Percentiles rank a stretch among this genome's conserved stretches.
Evolutionary conservation across 2,888 invertebrate species (phyloP).

Genomic region (Ophioninae sp.): DNA sequence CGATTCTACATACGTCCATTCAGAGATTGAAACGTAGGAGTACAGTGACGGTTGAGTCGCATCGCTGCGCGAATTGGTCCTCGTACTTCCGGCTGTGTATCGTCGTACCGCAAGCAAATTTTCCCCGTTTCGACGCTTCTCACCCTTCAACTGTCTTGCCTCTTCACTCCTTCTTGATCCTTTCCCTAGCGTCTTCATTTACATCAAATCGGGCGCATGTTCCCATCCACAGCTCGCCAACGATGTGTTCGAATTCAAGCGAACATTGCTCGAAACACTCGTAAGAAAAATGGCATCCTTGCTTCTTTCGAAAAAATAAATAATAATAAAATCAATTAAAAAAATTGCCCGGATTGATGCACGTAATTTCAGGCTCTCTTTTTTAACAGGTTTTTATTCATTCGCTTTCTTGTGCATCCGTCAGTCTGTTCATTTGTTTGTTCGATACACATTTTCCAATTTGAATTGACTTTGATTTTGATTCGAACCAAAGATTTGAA

Average conservation of each 20-base stretch:
- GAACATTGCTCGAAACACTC: not conserved
- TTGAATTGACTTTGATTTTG: no score
- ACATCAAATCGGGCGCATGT: constrained; percentile 32
- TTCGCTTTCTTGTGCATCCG: no score
- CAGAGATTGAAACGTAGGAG: not conserved
- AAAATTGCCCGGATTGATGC: no score
- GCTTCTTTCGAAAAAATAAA: not conserved
- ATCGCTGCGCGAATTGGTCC: constrained; percentile 50
- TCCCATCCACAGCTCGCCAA: constrained; percentile 10
- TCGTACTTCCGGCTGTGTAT: constrained; percentile 6
- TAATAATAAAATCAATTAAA: no score
- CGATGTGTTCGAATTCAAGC: constrained; percentile 44
- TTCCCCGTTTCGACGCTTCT: constrained; percentile 17
- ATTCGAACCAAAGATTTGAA: no score
- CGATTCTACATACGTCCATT: not conserved
- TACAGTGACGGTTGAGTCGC: constrained; percentile 34
- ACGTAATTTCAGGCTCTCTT: no score
- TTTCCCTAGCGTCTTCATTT: constrained; percentile 28
- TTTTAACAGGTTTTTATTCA: no score
- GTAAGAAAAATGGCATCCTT: not conserved
- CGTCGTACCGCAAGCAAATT: constrained; percentile 16
- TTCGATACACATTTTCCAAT: no score
- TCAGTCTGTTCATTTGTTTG: no score
- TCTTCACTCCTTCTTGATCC: not conserved
- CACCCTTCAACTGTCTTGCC: not conserved